Base-by-base conservation (phyloP, 2,888 invertebrate species). In the Aporophyla nigra region DNA sequence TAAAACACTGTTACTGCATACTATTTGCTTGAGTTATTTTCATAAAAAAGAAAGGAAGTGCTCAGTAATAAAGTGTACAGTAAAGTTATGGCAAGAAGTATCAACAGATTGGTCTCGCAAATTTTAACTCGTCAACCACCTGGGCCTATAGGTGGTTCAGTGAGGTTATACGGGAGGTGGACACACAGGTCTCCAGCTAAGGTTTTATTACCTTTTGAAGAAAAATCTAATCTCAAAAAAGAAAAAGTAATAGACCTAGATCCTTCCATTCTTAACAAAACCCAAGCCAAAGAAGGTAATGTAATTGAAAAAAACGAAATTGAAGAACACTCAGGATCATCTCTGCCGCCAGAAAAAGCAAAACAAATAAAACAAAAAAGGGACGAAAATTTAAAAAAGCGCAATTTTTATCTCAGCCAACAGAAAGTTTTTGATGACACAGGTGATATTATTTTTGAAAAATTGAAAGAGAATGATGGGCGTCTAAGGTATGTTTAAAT, bases 391-490 rank as follows among this genome's bases (percentile, higher is more conserved):
- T 72, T 93, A 43, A 92, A 93, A 77, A 94, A 94, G 82, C 91
- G 90, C 71, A 93, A 93, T 71, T 93, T 94, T 86, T 93, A 93
- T 90, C 87, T 94, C 6, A 92, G 91, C 71, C 92, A 96, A 86
- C 89, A 95, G 86, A 97, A 97, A 87, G 94, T 97, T 5, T 97
- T 97, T 90, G 95, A 97, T 92, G 93, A 96, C 76, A 94, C 96
- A 76, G 97, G 97, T 74, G 96, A 97, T 86, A 93, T 97, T 73
- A 94, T 97, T 75, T 98, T 97, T 91, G 97, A 97, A 68, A 98
- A 97, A 91, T 93, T 98, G 74, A 96, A 97, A 66, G 95, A 97
- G 69, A 97, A 97, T 90, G 98, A 98, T 94, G 94, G 97, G 0
- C 90, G 96, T 83, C 91, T 98, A 67, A 97, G 97, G 97, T 97